Evolutionary conservation across 2,888 invertebrate genomes (phyloP).

Genomic region (Adela reaumurella): DNA sequence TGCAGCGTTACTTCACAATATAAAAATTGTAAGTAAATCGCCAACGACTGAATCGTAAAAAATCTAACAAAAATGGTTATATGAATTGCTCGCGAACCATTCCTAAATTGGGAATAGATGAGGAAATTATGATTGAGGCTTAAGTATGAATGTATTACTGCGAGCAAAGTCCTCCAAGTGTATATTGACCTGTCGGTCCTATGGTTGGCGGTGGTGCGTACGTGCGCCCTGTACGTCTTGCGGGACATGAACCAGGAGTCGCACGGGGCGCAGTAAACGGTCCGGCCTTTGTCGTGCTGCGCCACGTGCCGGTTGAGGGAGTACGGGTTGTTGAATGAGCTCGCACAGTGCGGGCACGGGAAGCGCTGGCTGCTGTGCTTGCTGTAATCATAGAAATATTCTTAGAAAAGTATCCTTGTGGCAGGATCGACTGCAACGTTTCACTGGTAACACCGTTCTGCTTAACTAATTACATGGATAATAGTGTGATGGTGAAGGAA

Average conservation of each 20-base stretch:
- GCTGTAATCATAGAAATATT: slow-evolving; percentile 21
- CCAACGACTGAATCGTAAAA: too few species aligned
- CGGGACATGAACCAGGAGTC: slow-evolving; percentile 18
- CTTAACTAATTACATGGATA: too few species aligned
- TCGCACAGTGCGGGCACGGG: slow-evolving; percentile 23
- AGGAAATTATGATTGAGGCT: neutral
- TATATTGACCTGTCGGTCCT: slow-evolving; percentile 27
- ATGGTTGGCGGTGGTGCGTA: slow-evolving; percentile 22
- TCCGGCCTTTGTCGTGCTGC: slow-evolving; percentile 14
- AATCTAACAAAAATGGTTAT: too few species aligned
- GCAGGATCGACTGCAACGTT: too few species aligned
- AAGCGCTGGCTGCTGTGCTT: slow-evolving; percentile 36
- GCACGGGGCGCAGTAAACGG: slow-evolving; percentile 20
- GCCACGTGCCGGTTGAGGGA: slow-evolving; percentile 26
- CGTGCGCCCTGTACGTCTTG: slow-evolving; percentile 27
- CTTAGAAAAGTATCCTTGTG: too few species aligned
- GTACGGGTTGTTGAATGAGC: slow-evolving; percentile 33
- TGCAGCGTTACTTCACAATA: too few species aligned
- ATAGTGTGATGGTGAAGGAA: too few species aligned
- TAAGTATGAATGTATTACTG: neutral
- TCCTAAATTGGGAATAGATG: neutral
- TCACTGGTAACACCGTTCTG: too few species aligned
- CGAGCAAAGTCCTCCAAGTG: neutral
- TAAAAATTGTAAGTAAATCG: too few species aligned
- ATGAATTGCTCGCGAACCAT: neutral